Conservation (phyloP, 2,797 vertebrate species). For the Linurgus olivaceus region DNA sequence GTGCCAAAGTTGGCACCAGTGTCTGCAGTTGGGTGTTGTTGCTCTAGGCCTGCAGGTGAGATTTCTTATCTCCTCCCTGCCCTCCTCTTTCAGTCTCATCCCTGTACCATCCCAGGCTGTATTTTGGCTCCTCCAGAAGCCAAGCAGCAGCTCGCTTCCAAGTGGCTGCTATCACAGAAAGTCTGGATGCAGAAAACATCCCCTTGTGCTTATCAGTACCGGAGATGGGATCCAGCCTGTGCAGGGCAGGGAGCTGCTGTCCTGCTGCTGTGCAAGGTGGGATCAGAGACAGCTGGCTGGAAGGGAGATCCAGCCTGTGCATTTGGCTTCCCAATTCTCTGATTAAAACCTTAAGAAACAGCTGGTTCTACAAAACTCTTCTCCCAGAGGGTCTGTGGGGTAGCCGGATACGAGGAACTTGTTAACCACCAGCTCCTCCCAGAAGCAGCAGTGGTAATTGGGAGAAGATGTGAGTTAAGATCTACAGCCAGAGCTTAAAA, state of each 20-base stretch:
- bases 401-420: background rate
- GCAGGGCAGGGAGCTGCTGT: background rate
- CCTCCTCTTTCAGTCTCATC: background rate
- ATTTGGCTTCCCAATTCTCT: background rate
- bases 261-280: background rate
- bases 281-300: background rate
- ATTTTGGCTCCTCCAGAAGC: background rate
- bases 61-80: background rate
- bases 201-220: background rate
- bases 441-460: conserved; percentile 25
- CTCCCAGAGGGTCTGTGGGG: background rate
- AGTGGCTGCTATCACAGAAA: background rate
- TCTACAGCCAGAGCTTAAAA: conserved; percentile 32
- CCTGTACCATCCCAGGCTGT: fast-evolving
- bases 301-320: background rate
- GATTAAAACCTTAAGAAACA: conserved; percentile 7
- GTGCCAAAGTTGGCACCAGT: background rate
- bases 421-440: background rate
- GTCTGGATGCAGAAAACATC: background rate
- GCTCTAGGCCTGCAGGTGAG: background rate
- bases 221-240: background rate
- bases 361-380: background rate
- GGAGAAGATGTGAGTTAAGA: conserved; percentile 39
- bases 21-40: background rate
- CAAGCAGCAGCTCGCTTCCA: background rate